These are phyloP conservation scores for Triplophysa bombifrons DNA, from an alignment of 2,797 vertebrate genomes.

Conservation along the genomic window DNA sequence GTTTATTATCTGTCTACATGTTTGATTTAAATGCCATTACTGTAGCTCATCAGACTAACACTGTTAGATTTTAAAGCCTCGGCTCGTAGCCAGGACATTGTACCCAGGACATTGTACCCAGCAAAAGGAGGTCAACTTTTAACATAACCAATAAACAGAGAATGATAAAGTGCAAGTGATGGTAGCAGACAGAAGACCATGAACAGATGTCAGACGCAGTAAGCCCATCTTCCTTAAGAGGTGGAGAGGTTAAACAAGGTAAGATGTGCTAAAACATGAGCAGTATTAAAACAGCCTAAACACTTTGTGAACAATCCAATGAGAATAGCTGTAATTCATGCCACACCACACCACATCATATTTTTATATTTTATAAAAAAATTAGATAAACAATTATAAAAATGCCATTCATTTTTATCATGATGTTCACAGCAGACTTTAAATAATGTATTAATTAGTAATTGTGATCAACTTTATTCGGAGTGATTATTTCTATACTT, in stretches of 20 bases:
- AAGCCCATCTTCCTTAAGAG: constrained; percentile 9
- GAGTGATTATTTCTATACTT: neutral
- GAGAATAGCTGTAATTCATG: neutral
- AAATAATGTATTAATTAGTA: neutral
- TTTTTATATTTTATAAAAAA: no score
- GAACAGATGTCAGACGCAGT: constrained; percentile 1
- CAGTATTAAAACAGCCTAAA: neutral
- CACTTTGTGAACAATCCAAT: neutral
- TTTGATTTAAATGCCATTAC: constrained; percentile 30
- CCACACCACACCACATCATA: no score
- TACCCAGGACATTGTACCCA: constrained; percentile 9
- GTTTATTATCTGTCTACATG: neutral
- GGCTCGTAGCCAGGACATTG: constrained; percentile 8
- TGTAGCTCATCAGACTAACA: constrained; percentile 16
- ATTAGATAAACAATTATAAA: no score
- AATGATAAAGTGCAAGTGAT: constrained; percentile 8
- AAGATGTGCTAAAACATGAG: neutral
- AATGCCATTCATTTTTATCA: neutral
- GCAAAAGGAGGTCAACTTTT: constrained; percentile 8
- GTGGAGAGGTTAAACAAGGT: constrained; percentile 18
- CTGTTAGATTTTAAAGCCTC: constrained; percentile 28
- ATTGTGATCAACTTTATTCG: neutral
- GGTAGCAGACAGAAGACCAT: constrained; percentile 3
- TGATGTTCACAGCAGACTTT: neutral
- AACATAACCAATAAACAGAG: constrained; percentile 22